Conservation (phyloP, 1,140 invertebrate species). For the Stratiolaelaps scimitus region DNA sequence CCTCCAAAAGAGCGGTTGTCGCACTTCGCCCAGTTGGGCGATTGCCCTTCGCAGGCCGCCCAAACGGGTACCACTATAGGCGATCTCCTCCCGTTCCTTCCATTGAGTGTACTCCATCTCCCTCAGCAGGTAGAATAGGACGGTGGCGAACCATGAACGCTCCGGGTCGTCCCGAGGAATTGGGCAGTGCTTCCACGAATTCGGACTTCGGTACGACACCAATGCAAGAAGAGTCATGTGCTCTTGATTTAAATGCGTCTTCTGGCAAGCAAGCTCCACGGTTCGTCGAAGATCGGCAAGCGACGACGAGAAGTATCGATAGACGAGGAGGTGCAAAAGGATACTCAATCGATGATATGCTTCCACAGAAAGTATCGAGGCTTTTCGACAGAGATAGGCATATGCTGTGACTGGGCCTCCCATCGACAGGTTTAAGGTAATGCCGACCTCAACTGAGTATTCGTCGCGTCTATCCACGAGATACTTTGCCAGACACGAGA, state of each 20-base stretch:
- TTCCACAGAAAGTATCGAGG: neutral
- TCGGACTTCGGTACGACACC: neutral
- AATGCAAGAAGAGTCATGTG: neutral
- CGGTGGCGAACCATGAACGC: neutral
- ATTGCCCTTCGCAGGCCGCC: neutral
- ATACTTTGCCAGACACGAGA: neutral
- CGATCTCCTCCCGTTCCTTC: conserved; percentile 2
- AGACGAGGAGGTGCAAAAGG: neutral
- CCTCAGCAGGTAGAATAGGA: conserved; percentile 2
- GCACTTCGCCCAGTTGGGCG: neutral
- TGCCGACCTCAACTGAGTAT: neutral
- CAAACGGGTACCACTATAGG: neutral
- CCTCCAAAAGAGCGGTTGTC: conserved; percentile 1
- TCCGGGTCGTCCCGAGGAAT: neutral
- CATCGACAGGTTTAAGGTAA: neutral
- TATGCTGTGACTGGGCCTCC: neutral
- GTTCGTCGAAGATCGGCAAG: neutral
- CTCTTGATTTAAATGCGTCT: neutral
- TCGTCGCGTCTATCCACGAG: neutral
- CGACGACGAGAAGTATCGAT: conserved; percentile 9
- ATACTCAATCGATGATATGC: neutral
- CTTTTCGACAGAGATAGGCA: neutral
- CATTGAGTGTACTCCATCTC: neutral
- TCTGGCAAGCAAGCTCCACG: neutral
- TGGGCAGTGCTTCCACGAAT: neutral